Evolutionary conservation across 2,888 invertebrate genomes (phyloP).

Genomic region (Ochropacha duplaris): DNA sequence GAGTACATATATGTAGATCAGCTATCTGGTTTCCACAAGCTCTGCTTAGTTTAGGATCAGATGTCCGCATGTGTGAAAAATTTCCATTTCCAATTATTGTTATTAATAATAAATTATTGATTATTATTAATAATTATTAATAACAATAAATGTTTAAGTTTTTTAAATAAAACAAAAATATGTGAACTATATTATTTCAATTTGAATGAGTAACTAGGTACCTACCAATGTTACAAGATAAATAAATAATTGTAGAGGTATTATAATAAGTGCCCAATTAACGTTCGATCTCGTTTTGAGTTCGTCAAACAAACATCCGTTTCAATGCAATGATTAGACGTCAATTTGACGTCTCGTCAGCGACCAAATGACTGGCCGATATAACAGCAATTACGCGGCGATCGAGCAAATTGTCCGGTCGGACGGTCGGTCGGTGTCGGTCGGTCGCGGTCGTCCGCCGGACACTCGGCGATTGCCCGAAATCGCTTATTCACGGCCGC

Average conservation of each 20-base stretch:
- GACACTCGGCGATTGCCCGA: slow-evolving; percentile 47
- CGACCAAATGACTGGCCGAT: slow-evolving; percentile 24
- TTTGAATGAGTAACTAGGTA: too few relatives aligned
- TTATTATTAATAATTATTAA: too few relatives aligned
- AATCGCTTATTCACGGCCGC: slow-evolving; percentile 74
- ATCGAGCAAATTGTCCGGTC: slow-evolving; percentile 22
- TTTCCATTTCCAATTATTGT: too few relatives aligned
- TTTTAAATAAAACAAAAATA: not conserved
- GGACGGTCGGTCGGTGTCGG: too few relatives aligned
- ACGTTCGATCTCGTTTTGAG: slow-evolving; percentile 34
- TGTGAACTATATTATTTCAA: not conserved
- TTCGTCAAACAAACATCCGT: slow-evolving; percentile 38
- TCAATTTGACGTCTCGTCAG: slow-evolving; percentile 8
- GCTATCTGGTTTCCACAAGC: too few relatives aligned
- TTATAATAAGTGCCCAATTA: slow-evolving; percentile 22
- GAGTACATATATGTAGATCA: too few relatives aligned
- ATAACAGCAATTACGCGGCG: slow-evolving; percentile 30
- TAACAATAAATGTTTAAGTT: too few relatives aligned
- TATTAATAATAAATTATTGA: too few relatives aligned
- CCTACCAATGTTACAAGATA: not conserved
- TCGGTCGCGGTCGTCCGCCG: slow-evolving; percentile 16
- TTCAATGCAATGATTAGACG: slow-evolving; percentile 28
- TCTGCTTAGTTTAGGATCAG: too few relatives aligned
- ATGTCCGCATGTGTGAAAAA: too few relatives aligned
- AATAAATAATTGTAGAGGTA: not conserved